A percentile compares a stretch with the other conserved stretches of the same genome.
Conservation (phyloP, 2,113 vertebrate genomes). For the Rhineura floridana region DNA sequence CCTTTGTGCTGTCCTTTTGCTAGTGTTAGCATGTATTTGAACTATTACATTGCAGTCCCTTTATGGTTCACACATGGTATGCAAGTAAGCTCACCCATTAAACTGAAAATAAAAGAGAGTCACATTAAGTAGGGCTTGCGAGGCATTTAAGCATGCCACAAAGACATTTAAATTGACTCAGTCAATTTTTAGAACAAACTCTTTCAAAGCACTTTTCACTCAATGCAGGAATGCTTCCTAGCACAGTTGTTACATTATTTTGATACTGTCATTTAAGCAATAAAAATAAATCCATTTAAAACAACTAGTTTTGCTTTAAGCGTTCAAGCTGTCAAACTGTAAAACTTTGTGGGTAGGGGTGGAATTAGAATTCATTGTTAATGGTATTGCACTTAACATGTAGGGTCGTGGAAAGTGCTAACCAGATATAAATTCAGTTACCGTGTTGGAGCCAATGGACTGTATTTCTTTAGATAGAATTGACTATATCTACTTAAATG, state of each 20-base stretch:
- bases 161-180: slow-evolving; percentile 71
- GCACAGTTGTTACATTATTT: slow-evolving; percentile 77
- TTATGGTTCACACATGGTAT: slow-evolving; percentile 57
- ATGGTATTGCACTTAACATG: slow-evolving; percentile 83
- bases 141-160: slow-evolving; percentile 73
- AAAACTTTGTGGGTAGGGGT: slow-evolving; percentile 69
- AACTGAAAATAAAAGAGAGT: slow-evolving; percentile 63
- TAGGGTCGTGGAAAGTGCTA: slow-evolving; percentile 77
- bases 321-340: slow-evolving; percentile 83
- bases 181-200: slow-evolving; percentile 78
- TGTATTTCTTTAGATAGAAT: slow-evolving; percentile 77
- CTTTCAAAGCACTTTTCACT: slow-evolving; percentile 64
- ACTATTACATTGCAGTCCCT: slow-evolving; percentile 40
- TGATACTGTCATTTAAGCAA: slow-evolving; percentile 85
- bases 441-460: slow-evolving; percentile 73
- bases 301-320: slow-evolving; percentile 82
- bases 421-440: slow-evolving; percentile 72
- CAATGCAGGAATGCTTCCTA: slow-evolving; percentile 53
- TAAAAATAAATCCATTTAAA: slow-evolving; percentile 85
- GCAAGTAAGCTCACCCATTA: slow-evolving; percentile 65
- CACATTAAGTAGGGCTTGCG: slow-evolving; percentile 72
- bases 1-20: slow-evolving; percentile 48
- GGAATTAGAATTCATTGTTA: slow-evolving; percentile 84
- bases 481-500: slow-evolving; percentile 82
- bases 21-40: slow-evolving; percentile 44